These are phyloP conservation scores for Podarcis siculus DNA, from an alignment of 2,797 vertebrate genomes.

Conservation along the genomic window DNA sequence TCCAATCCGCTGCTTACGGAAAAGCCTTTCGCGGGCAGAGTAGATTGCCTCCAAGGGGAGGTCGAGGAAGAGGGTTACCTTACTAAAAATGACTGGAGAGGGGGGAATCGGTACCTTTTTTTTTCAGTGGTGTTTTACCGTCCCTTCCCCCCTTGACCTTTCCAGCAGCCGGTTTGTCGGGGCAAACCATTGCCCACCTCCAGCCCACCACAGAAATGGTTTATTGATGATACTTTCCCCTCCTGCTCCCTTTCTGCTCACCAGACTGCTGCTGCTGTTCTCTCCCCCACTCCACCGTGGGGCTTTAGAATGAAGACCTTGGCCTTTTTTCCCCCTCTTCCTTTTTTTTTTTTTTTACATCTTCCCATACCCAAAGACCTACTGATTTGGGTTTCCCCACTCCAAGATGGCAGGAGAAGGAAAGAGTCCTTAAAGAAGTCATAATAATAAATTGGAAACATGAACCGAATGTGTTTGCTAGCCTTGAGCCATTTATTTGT, in stretches of 20 bases:
- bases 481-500: slow-evolving; percentile 40
- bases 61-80: slow-evolving; percentile 80
- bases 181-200: slow-evolving; percentile 71
- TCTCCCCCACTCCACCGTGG: neutral
- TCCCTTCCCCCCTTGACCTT: slow-evolving; percentile 61
- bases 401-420: slow-evolving; percentile 26
- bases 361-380: slow-evolving; percentile 12
- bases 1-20: slow-evolving; percentile 76
- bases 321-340: neutral
- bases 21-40: slow-evolving; percentile 77
- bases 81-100: slow-evolving; percentile 74
- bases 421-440: slow-evolving; percentile 9
- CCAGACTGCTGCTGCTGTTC: slow-evolving; percentile 50
- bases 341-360: neutral
- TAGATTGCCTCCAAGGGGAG: slow-evolving; percentile 77
- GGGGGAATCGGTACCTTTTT: neutral
- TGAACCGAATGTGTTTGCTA: slow-evolving; percentile 37
- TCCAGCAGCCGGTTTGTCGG: slow-evolving; percentile 64
- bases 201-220: slow-evolving; percentile 63
- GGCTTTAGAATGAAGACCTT: slow-evolving; percentile 20
- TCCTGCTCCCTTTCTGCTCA: slow-evolving; percentile 46
- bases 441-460: slow-evolving; percentile 51
- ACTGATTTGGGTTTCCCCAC: slow-evolving; percentile 30
- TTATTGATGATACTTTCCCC: neutral
- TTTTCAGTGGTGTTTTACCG: slow-evolving; percentile 49